phyloP scores from a whole-genome alignment of 2,113 vertebrate genomes.

The Cygnus atratus region DNA sequence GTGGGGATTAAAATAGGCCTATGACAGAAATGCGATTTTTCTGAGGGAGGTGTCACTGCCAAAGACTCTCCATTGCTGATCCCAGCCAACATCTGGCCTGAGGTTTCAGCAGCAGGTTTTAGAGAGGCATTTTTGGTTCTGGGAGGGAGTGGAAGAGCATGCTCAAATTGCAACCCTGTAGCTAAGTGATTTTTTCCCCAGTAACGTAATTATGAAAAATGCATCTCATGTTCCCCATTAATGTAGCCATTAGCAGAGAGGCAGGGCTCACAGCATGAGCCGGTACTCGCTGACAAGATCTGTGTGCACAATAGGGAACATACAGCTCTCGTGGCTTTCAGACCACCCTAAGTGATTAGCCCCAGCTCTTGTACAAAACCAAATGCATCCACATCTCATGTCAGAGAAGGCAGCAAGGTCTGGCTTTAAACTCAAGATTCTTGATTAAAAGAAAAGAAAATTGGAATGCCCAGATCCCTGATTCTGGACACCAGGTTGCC shows the following conservation, averaged over 20 bases:
- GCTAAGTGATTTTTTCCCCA: not conserved
- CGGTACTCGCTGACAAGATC: not conserved
- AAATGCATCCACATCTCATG: not conserved
- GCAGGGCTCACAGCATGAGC: not conserved
- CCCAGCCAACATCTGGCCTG: not conserved
- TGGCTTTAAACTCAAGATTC: not conserved
- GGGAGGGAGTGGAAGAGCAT: not conserved
- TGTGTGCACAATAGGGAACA: not conserved
- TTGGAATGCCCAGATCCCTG: not conserved
- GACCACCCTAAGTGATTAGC: not conserved
- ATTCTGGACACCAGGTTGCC: not conserved
- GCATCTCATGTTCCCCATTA: not conserved
- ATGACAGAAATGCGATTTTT: not conserved
- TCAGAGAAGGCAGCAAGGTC: not conserved
- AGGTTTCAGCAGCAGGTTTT: not conserved
- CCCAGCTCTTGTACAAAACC: not conserved
- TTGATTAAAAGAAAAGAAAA: not conserved
- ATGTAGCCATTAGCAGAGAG: not conserved
- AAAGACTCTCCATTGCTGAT: not conserved
- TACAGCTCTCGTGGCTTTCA: not conserved
- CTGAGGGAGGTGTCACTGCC: not conserved
- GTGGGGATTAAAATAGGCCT: not conserved
- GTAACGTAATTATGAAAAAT: slow-evolving; percentile 12
- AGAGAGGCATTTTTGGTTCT: not conserved
- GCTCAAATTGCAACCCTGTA: not conserved